Evolutionary conservation across 2,888 invertebrate species (phyloP).

Genomic region (Rapana venosa): DNA sequence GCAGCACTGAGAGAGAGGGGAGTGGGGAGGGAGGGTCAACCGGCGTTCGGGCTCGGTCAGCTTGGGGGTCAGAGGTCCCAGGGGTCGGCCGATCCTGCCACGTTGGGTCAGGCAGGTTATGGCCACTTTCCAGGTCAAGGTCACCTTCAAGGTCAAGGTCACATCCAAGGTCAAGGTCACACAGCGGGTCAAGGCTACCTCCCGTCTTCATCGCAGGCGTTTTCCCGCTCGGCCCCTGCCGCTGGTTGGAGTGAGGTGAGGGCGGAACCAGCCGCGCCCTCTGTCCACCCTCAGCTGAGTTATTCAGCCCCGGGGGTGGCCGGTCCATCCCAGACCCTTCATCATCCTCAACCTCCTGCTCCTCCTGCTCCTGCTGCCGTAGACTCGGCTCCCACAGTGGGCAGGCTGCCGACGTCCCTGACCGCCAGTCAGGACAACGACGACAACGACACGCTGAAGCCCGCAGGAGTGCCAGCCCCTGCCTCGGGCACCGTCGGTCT

Average conservation of each 20-base stretch:
- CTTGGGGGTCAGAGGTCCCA: neutral
- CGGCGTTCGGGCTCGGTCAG: neutral
- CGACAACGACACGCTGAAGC: neutral
- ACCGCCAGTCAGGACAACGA: neutral
- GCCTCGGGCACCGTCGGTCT: neutral
- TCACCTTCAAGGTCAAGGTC: no score
- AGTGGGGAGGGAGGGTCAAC: neutral
- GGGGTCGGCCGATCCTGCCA: neutral
- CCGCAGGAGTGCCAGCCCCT: neutral
- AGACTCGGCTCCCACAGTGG: neutral
- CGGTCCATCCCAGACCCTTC: no score
- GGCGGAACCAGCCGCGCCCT: neutral
- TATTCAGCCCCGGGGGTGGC: no score
- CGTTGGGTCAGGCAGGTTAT: no score
- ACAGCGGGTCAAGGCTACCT: no score
- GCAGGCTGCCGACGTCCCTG: neutral
- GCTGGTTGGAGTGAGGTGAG: neutral
- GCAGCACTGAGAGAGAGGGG: neutral
- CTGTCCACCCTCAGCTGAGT: neutral
- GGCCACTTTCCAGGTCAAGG: no score
- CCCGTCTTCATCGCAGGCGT: no score
- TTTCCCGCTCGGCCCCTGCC: no score
- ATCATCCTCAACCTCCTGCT: no score
- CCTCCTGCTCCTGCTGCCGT: neutral
- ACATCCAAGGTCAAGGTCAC: no score